Evolutionary conservation across 2,888 invertebrate genomes (phyloP).

Genomic region (Catocala fraxini): DNA sequence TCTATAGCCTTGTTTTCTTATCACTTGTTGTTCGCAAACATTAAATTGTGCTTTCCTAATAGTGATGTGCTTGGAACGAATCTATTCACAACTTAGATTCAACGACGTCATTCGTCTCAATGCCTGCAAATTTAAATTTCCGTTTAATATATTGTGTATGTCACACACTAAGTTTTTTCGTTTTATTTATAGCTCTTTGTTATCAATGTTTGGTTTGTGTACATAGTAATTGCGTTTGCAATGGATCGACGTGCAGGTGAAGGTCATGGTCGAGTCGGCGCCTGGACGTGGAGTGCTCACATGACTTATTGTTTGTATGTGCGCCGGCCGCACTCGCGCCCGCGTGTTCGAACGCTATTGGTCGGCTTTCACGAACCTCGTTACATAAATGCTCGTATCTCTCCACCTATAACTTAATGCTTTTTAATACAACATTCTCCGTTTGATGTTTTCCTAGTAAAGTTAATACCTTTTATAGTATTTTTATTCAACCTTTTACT

Average conservation of each 20-base stretch:
- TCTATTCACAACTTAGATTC: conserved; percentile 49
- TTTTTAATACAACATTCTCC: conserved; percentile 1
- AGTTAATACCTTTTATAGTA: conserved; percentile 8
- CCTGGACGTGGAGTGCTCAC: conserved; percentile 68
- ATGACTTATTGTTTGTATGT: conserved; percentile 71
- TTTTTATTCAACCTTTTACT: neutral
- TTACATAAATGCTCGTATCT: conserved; percentile 54
- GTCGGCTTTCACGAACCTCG: conserved; percentile 59
- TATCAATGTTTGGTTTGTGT: conserved; percentile 53
- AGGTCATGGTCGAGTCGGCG: conserved; percentile 79
- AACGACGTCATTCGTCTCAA: conserved; percentile 41
- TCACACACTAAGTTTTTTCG: conserved; percentile 38
- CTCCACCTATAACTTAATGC: conserved; percentile 17
- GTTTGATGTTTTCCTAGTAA: conserved; percentile 11
- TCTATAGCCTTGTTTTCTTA: conserved; percentile 42
- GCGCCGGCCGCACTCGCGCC: conserved; percentile 39
- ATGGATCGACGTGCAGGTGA: conserved; percentile 65
- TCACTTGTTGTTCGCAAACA: conserved; percentile 36
- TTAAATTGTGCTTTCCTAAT: conserved; percentile 36
- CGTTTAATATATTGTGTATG: conserved; percentile 54
- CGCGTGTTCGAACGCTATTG: conserved; percentile 73
- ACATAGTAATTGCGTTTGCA: conserved; percentile 60
- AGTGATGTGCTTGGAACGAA: conserved; percentile 37
- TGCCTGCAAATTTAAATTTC: conserved; percentile 55
- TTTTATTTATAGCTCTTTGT: conserved; percentile 58